A percentile compares a stretch with the other conserved stretches of the same genome.
Evolutionary conservation across 30 jellyfish, hydroid and myxozoan species (phyloP).

Genomic region (Euphysa ruthae): DNA sequence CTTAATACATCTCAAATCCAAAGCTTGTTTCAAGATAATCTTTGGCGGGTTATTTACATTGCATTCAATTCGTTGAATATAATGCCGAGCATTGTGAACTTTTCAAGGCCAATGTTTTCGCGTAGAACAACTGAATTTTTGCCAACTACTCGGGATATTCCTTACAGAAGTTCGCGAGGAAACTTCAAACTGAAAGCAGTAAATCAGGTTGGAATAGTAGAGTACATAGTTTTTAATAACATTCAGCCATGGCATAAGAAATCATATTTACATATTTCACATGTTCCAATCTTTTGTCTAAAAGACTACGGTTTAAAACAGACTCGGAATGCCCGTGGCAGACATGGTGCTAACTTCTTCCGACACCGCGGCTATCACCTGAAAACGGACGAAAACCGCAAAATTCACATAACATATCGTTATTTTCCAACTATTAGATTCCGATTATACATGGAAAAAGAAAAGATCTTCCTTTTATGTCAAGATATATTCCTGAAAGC

Average conservation of each 20-base stretch:
- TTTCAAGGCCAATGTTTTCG: background rate
- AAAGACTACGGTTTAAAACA: conserved; percentile 15
- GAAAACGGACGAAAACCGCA: conserved; percentile 25
- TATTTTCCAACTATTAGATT: conserved; percentile 33
- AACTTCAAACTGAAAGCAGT: conserved; percentile 3
- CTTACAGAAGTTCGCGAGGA: conserved; percentile 11
- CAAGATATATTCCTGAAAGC: conserved; percentile 23
- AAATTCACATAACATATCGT: conserved; percentile 34
- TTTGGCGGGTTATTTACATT: conserved; percentile 13
- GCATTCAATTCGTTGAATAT: background rate
- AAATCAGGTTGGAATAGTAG: conserved; percentile 17
- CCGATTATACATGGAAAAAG: conserved; percentile 12
- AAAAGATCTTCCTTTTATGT: conserved; percentile 3
- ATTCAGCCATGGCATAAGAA: conserved; percentile 27
- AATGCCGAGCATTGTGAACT: conserved; percentile 14
- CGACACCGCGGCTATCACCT: conserved; percentile 31
- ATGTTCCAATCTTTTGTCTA: background rate
- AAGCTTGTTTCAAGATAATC: background rate
- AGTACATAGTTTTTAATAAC: conserved; percentile 13
- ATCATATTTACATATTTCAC: background rate
- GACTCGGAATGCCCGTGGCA: conserved; percentile 15
- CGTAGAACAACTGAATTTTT: conserved; percentile 23
- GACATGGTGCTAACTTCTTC: conserved; percentile 1
- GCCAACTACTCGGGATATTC: conserved; percentile 14
- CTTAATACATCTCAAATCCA: background rate